Evolutionary conservation across 2,888 invertebrate genomes (phyloP).

Genomic region (Sarcophaga rosellei): DNA sequence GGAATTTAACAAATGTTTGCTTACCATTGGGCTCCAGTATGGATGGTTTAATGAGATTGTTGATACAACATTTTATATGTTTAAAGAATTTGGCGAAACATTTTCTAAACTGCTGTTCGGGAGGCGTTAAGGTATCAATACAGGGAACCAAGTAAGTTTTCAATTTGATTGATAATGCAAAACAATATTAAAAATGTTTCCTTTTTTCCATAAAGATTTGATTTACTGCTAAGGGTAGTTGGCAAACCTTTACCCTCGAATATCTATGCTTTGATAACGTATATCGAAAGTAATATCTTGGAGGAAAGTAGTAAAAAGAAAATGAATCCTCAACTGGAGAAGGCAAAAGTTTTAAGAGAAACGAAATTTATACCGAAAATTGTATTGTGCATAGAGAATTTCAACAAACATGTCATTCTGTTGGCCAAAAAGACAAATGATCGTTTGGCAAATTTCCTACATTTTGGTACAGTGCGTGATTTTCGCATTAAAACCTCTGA

Average conservation of each 20-base stretch:
- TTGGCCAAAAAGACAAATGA: conserved; percentile 83
- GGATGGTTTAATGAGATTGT: conserved; percentile 83
- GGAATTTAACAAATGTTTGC: conserved; percentile 82
- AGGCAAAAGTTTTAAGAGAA: conserved; percentile 83
- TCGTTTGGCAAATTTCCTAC: conserved; percentile 82
- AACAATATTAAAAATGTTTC: background rate
- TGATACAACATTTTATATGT: conserved; percentile 83
- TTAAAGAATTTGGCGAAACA: conserved; percentile 84
- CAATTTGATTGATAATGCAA: background rate
- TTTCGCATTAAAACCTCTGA: conserved; percentile 83
- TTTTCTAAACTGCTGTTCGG: conserved; percentile 82
- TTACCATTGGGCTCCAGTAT: conserved; percentile 83
- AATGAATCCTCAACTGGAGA: conserved; percentile 80
- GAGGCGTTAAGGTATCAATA: conserved; percentile 72
- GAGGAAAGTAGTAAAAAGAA: conserved; percentile 73
- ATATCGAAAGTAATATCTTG: conserved; percentile 82
- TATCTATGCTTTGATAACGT: conserved; percentile 83
- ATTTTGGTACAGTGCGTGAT: conserved; percentile 84
- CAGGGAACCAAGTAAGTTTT: conserved; percentile 75
- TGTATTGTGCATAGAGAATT: conserved; percentile 85
- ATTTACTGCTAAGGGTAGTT: conserved; percentile 82
- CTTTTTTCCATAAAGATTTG: conserved; percentile 79
- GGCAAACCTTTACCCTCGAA: conserved; percentile 83
- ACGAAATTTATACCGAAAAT: conserved; percentile 85
- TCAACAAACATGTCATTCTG: conserved; percentile 83